Evolutionary conservation across 2,888 invertebrate genomes (phyloP).

Genomic region (Epinotia brunnichana): DNA sequence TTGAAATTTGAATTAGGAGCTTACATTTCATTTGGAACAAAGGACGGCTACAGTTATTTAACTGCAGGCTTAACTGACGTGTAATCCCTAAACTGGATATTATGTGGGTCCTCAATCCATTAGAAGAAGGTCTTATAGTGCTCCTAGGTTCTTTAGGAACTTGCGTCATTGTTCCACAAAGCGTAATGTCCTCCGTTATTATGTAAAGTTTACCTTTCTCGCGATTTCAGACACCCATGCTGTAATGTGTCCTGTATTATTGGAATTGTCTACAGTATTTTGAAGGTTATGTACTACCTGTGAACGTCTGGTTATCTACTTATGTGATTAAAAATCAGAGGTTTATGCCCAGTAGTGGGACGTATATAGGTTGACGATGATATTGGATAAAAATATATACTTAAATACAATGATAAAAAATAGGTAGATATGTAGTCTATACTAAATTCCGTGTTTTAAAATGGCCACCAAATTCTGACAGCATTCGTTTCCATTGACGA

Average conservation of each 20-base stretch:
- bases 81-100: conserved; percentile 40
- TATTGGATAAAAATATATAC: too few relatives aligned
- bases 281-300: background rate
- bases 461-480: too few relatives aligned
- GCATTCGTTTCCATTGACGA: too few relatives aligned
- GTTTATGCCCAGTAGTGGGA: too few relatives aligned
- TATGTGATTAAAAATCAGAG: too few relatives aligned
- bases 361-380: too few relatives aligned
- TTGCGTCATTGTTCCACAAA: background rate
- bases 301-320: too few relatives aligned
- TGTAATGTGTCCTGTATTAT: background rate
- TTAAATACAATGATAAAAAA: too few relatives aligned
- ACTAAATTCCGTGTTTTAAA: too few relatives aligned
- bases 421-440: too few relatives aligned
- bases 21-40: conserved; percentile 36
- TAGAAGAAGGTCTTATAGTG: too few relatives aligned
- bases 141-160: background rate
- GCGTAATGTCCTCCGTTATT: background rate
- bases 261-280: background rate
- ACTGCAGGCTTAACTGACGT: conserved; percentile 25
- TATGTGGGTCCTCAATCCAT: conserved; percentile 22
- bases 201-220: background rate
- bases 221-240: background rate
- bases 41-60: conserved; percentile 23
- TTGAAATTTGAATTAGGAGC: conserved; percentile 35